Conservation (phyloP, 1,140 invertebrate genomes). For the Lucilia sericata region DNA sequence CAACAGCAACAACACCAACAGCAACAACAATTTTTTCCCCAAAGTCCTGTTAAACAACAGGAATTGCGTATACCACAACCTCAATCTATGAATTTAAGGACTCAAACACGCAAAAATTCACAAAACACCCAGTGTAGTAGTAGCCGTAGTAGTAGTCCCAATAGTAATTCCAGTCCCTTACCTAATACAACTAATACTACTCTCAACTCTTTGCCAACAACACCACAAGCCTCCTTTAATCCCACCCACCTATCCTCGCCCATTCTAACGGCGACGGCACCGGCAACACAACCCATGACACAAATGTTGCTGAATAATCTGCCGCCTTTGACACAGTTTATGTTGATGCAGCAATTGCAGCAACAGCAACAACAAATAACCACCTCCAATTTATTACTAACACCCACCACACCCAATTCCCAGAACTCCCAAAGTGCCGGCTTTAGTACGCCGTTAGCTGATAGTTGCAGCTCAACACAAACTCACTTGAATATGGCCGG, state of each 20-base stretch:
- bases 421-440: not conserved
- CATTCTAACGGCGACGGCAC: too few relatives aligned
- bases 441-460: not conserved
- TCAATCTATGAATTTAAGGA: constrained; percentile 57
- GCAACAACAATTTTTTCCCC: constrained; percentile 14
- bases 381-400: constrained; percentile 57
- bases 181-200: constrained; percentile 46
- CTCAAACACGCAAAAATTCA: constrained; percentile 63
- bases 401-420: constrained; percentile 57
- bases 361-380: constrained; percentile 51
- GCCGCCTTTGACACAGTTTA: constrained; percentile 56
- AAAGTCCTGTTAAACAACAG: constrained; percentile 27
- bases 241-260: not conserved
- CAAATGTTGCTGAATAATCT: constrained; percentile 45
- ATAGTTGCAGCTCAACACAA: not conserved
- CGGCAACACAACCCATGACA: constrained; percentile 31
- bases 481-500: not conserved
- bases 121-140: constrained; percentile 65
- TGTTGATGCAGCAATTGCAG: constrained; percentile 59
- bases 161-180: constrained; percentile 61
- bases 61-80: constrained; percentile 50
- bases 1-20: constrained; percentile 37
- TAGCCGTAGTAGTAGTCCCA: constrained; percentile 67
- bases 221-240: not conserved
- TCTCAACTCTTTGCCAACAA: not conserved